phyloP scores from a whole-genome alignment of 2,797 vertebrate species.

The Toxotes lorentzi region DNA sequence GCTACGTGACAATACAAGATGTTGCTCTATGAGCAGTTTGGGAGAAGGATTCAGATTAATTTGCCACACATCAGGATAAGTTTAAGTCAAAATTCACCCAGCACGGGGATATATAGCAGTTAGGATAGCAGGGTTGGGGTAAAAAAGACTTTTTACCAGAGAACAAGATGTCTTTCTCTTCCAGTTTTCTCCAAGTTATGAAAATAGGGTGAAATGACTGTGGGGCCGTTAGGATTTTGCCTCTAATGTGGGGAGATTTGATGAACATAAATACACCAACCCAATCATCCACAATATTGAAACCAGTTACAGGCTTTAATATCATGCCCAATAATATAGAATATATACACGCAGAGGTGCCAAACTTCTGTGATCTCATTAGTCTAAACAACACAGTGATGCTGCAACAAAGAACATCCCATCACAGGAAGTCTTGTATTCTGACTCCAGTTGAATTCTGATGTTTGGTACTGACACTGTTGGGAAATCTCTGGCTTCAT shows the following conservation, averaged over 20 bases:
- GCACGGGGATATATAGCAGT: slow-evolving; percentile 48
- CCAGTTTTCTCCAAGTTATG: slow-evolving; percentile 63
- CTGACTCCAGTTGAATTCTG: neutral
- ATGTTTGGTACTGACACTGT: neutral
- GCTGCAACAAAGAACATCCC: neutral
- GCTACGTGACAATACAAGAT: slow-evolving; percentile 83
- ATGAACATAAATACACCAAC: slow-evolving; percentile 20
- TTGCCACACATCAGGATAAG: slow-evolving; percentile 75
- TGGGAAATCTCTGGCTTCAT: neutral
- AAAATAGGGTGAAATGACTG: slow-evolving; percentile 63
- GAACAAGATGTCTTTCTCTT: slow-evolving; percentile 78
- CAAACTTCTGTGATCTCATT: slow-evolving; percentile 7
- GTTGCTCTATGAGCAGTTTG: slow-evolving; percentile 75
- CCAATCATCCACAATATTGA: no score
- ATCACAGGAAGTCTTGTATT: neutral
- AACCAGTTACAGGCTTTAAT: no score
- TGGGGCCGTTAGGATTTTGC: slow-evolving; percentile 33
- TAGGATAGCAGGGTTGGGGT: slow-evolving; percentile 48
- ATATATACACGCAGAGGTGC: neutral
- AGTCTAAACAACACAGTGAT: neutral
- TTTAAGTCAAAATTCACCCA: slow-evolving; percentile 78
- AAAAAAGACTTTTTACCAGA: slow-evolving; percentile 40
- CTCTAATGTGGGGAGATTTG: slow-evolving; percentile 63
- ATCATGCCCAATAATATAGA: no score
- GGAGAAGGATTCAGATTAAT: slow-evolving; percentile 77